These are phyloP conservation scores for Otis tarda DNA, from an alignment of 2,113 vertebrate genomes.

Conservation along the genomic window DNA sequence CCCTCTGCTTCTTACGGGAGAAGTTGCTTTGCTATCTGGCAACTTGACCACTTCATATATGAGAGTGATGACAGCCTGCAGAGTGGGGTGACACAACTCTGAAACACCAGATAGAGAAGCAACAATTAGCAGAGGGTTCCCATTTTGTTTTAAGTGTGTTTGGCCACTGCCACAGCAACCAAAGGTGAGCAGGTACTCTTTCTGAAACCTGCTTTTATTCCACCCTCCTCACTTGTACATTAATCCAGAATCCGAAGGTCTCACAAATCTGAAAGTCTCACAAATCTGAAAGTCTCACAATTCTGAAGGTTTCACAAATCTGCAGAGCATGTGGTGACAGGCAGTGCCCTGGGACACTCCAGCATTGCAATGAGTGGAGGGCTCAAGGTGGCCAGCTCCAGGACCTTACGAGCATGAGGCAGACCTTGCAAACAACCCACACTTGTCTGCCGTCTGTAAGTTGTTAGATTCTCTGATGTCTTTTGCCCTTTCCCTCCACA, in stretches of 20 bases:
- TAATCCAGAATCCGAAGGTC: neutral
- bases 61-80: neutral
- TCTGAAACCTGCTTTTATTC: neutral
- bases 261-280: neutral
- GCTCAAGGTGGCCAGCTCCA: neutral
- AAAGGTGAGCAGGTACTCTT: neutral
- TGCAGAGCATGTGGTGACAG: neutral
- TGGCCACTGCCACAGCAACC: neutral
- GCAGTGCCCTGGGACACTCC: neutral
- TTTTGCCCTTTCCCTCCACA: neutral
- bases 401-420: neutral
- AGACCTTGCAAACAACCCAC: neutral
- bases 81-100: neutral
- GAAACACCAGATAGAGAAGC: neutral
- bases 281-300: neutral
- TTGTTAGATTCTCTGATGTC: neutral
- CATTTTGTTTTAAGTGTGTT: neutral
- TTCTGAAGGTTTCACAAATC: neutral
- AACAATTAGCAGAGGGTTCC: neutral
- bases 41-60: rapidly evolving
- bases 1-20: neutral
- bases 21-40: neutral
- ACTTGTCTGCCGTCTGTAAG: neutral
- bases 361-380: neutral
- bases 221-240: neutral